A percentile compares a stretch with the other conserved stretches of the same genome.
Conservation (phyloP, 2,113 vertebrate species). For the Thymallus thymallus region DNA sequence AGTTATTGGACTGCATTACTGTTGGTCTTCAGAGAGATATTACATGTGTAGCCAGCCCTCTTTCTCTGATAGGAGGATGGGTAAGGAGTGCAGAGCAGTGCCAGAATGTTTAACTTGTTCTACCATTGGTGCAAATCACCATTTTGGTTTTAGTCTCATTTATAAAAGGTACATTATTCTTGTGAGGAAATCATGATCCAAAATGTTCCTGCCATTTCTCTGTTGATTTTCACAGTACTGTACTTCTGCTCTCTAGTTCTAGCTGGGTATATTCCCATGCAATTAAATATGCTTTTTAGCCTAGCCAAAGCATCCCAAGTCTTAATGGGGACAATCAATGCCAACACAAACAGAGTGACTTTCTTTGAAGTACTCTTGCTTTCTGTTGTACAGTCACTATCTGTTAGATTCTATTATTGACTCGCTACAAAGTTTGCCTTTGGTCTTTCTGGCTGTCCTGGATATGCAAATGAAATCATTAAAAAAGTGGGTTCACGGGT, state of each 20-base stretch:
- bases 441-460: constrained; percentile 9
- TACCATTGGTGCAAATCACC: no score
- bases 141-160: neutral
- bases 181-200: neutral
- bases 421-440: constrained; percentile 34
- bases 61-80: neutral
- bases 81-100: neutral
- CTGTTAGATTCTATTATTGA: constrained; percentile 37
- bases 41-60: neutral
- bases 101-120: neutral
- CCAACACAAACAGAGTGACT: constrained; percentile 61
- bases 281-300: constrained; percentile 56
- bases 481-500: neutral
- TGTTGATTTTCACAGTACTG: neutral
- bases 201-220: neutral
- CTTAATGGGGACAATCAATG: constrained; percentile 68
- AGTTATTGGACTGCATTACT: neutral
- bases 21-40: neutral
- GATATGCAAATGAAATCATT: constrained; percentile 1
- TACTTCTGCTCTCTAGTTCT: constrained; percentile 12
- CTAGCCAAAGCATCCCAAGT: constrained; percentile 47
- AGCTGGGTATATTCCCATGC: constrained; percentile 62
- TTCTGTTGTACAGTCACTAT: constrained; percentile 18
- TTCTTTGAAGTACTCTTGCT: neutral
- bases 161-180: neutral